Evolutionary conservation across 1,140 invertebrate species (phyloP).

Genomic region (Vanessa atalanta): DNA sequence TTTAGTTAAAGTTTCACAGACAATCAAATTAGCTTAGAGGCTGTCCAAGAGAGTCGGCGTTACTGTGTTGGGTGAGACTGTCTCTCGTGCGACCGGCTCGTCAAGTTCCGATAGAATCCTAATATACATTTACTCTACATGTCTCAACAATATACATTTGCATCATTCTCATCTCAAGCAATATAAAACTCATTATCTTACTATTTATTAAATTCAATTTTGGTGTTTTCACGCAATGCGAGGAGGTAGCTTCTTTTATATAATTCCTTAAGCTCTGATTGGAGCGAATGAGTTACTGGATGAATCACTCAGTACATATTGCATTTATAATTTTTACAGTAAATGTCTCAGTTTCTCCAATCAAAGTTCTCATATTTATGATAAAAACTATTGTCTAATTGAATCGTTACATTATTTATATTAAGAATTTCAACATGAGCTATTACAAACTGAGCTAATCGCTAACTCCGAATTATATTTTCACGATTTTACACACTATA

Average conservation of each 20-base stretch:
- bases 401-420: conserved; percentile 11
- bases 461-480: conserved; percentile 2
- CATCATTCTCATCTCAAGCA: conserved; percentile 13
- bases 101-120: background rate
- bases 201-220: conserved; percentile 44
- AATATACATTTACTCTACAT: background rate
- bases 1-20: no score
- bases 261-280: conserved; percentile 16
- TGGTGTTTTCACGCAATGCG: conserved; percentile 48
- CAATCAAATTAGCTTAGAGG: no score
- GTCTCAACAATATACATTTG: conserved; percentile 3
- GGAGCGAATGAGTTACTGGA: background rate
- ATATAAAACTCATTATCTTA: conserved; percentile 37
- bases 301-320: background rate
- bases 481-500: conserved; percentile 15
- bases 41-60: no score
- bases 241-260: conserved; percentile 44
- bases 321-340: background rate
- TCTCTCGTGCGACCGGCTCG: conserved; percentile 5
- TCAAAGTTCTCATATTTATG: conserved; percentile 10
- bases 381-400: conserved; percentile 28
- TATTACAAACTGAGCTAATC: conserved; percentile 6
- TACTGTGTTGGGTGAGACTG: no score
- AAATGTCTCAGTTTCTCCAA: background rate
- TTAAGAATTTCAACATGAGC: conserved; percentile 16